Evolutionary conservation across 2,797 vertebrate species (phyloP), one percentile per base, ranked within the genome.

Genomic region (Smutsia gigantea): DNA sequence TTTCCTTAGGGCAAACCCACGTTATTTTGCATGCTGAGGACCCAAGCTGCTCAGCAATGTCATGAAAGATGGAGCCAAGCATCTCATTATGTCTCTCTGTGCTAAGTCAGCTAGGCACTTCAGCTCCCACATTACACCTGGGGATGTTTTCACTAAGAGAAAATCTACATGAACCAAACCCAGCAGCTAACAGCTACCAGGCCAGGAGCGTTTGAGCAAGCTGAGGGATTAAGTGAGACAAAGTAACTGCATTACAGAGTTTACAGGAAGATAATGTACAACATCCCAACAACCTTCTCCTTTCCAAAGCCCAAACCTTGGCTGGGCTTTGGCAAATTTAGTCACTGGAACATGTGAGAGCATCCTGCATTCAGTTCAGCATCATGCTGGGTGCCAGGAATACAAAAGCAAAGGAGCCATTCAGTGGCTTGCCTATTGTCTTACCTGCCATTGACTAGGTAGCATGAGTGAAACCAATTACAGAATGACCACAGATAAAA

Each of bases 321-420:
- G 21, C 13, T 23, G 63, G 46, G 57, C 39, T 68, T 78, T 25
- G 42, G 42, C 42, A 46, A 46, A 46, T 46, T 46, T 46, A 21
- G 64, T 5, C 25, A 37, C 49, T 39, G 25, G 49, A 61, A 31
- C 0, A 0, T 1, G 12, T 55, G 31, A 49, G 34, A 14, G 8
- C 3, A 46, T 7, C 49, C 19, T 13, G n/a, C 27, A 14, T 37
- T 55, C 39, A 31, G 49, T 7, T 74, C 27, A 49, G 6, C 15
- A 3, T 18, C 39, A 12, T 7, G 1, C 1, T 34, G 14, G 27
- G 15, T 11, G 0, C 21, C 37, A 34, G 31, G 27, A 66, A n/a
- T 55, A 78, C 27, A 29, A 55, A 23, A 21, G 42, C 66, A 11
- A 66, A 84, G 51, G 4, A 46, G 23, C 2, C n/a, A 19, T 71